Conservation (phyloP, 1,140 invertebrate species). For the Pantala flavescens region DNA sequence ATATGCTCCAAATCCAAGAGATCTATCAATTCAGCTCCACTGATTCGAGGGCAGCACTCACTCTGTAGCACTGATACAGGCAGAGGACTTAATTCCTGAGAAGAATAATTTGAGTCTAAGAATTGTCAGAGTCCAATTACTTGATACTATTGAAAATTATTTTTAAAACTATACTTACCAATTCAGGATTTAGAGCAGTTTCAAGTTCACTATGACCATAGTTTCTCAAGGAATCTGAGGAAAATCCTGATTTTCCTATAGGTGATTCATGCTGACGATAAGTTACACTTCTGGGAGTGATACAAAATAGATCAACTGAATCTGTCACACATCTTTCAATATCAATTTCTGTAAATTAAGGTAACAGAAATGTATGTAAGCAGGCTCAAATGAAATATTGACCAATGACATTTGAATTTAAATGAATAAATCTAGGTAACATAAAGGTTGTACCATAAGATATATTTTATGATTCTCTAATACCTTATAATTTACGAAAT, state of each 20-base stretch:
- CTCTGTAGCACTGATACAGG: neutral
- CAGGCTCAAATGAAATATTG: too few species aligned
- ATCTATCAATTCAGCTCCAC: neutral
- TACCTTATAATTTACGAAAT: too few species aligned
- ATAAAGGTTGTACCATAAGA: too few species aligned
- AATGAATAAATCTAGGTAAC: too few species aligned
- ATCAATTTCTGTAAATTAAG: slow-evolving; percentile 62
- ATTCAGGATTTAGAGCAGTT: neutral
- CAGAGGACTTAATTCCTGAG: neutral
- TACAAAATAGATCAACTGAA: slow-evolving; percentile 75
- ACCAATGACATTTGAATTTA: too few species aligned
- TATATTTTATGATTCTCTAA: too few species aligned
- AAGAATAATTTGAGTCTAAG: too few species aligned
- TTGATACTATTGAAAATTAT: too few species aligned
- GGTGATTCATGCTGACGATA: slow-evolving; percentile 64
- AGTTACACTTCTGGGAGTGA: slow-evolving; percentile 79
- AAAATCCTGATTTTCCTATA: neutral
- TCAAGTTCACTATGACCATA: neutral
- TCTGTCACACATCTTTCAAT: slow-evolving; percentile 87
- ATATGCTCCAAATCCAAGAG: neutral
- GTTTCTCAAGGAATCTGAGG: neutral
- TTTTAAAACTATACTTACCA: neutral
- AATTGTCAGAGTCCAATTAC: too few species aligned
- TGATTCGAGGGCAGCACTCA: neutral
- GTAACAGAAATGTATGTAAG: neutral